phyloP scores from a whole-genome alignment of 2,113 vertebrate genomes.

The Ancistrus triradiatus region DNA sequence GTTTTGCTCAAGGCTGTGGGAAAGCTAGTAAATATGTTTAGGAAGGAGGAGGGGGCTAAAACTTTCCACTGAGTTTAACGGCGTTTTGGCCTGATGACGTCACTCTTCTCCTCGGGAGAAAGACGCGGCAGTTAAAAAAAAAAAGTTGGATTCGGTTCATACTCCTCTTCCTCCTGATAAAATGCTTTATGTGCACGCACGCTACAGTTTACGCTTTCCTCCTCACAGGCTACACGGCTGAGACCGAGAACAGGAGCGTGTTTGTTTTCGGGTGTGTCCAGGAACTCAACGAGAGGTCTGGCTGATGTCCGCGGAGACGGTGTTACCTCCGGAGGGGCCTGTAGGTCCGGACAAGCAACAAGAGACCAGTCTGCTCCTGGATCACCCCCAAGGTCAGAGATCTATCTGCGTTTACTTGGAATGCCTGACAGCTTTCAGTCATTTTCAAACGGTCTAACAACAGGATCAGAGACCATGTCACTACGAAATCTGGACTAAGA shows the following conservation, averaged over 20 bases:
- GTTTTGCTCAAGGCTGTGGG: no score
- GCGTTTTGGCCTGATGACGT: conserved; percentile 57
- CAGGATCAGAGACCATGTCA: no score
- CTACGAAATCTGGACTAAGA: no score
- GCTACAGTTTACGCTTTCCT: conserved; percentile 52
- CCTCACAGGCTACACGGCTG: conserved; percentile 67
- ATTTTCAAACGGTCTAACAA: no score
- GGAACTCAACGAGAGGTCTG: conserved; percentile 64
- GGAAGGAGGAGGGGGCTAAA: conserved; percentile 19
- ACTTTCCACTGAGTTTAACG: conserved; percentile 59
- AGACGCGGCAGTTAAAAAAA: background rate
- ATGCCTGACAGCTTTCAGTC: background rate
- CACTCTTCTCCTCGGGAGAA: conserved; percentile 44
- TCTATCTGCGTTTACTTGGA: background rate
- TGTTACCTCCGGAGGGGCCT: conserved; percentile 77
- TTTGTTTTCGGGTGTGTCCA: conserved; percentile 39
- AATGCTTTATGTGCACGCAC: conserved; percentile 19
- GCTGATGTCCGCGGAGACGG: conserved; percentile 90
- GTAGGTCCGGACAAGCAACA: conserved; percentile 69
- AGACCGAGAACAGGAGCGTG: conserved; percentile 45
- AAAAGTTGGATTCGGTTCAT: background rate
- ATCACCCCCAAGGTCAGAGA: conserved; percentile 76
- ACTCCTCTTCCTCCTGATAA: background rate
- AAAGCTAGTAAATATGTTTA: conserved; percentile 26
- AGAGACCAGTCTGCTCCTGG: conserved; percentile 71